A percentile compares a stretch with the other conserved stretches of the same genome.
Conservation (phyloP, 2,797 vertebrate genomes). For the Spheniscus humboldti region DNA sequence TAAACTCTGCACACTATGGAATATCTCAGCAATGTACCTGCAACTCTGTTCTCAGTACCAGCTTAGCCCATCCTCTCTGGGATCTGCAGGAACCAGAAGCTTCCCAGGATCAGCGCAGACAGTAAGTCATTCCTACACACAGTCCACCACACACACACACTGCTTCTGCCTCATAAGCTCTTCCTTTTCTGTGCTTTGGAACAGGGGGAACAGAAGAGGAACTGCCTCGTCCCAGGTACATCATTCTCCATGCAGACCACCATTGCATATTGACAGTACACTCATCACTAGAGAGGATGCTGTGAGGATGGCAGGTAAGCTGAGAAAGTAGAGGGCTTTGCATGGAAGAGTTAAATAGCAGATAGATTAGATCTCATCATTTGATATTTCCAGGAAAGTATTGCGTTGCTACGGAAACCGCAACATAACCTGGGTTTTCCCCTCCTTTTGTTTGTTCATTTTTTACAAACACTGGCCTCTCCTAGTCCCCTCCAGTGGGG, state of each 20-base stretch:
- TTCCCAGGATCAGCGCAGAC: background rate
- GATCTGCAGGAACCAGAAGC: background rate
- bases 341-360: constrained; percentile 36
- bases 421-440: constrained; percentile 40
- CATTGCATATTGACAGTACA: background rate
- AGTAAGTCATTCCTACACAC: background rate
- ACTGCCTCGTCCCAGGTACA: background rate
- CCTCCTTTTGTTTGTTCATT: constrained; percentile 52
- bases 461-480: background rate
- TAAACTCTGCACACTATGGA: background rate
- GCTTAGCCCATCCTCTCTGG: background rate
- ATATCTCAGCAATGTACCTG: accelerated
- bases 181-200: background rate
- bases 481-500: background rate
- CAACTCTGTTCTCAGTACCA: background rate
- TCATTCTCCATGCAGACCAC: background rate
- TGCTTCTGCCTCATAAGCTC: background rate
- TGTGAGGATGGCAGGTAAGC: background rate
- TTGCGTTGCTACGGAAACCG: constrained; percentile 60
- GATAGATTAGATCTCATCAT: constrained; percentile 36
- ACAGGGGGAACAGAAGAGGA: background rate
- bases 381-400: constrained; percentile 53
- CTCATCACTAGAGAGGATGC: background rate
- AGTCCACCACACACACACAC: background rate
- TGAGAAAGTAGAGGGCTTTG: background rate